Percentiles rank a stretch among this genome's conserved stretches.
Conservation (phyloP, 2,797 vertebrate genomes). For the Argya squamiceps region DNA sequence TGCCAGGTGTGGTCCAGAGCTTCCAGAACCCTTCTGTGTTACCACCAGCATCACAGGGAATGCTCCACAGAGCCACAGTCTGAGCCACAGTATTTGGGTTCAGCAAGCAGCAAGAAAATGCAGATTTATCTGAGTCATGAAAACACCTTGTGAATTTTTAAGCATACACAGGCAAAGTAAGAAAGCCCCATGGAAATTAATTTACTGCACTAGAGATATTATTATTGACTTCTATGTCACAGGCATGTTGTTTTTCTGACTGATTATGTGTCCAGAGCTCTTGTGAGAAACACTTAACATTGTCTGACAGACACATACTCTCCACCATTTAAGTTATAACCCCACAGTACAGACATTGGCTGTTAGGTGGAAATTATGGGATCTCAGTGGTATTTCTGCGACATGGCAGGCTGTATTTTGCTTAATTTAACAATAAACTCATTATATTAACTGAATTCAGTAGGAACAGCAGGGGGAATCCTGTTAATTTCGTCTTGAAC, state of each 20-base stretch:
- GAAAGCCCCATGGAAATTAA: background rate
- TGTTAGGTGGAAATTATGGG: conserved; percentile 4
- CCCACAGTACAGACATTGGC: background rate
- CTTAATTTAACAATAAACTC: conserved; percentile 76
- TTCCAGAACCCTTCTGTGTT: background rate
- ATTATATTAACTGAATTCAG: conserved; percentile 75
- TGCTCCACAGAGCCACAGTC: background rate
- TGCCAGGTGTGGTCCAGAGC: background rate
- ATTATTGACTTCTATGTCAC: background rate
- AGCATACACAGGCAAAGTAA: background rate
- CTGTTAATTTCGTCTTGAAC: conserved; percentile 72
- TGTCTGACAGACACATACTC: background rate
- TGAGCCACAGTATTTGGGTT: background rate
- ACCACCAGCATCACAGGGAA: background rate
- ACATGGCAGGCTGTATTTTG: conserved; percentile 68
- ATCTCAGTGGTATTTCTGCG: conserved; percentile 52
- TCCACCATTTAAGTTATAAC: background rate
- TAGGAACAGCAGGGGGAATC: conserved; percentile 72
- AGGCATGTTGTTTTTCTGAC: background rate
- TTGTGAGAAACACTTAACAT: background rate
- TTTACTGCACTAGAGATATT: background rate
- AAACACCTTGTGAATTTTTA: background rate
- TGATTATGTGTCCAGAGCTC: background rate
- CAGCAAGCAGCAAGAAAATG: background rate
- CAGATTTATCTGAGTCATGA: accelerated